Conservation (phyloP, 1,140 invertebrate genomes). For the Lethocerus indicus region DNA sequence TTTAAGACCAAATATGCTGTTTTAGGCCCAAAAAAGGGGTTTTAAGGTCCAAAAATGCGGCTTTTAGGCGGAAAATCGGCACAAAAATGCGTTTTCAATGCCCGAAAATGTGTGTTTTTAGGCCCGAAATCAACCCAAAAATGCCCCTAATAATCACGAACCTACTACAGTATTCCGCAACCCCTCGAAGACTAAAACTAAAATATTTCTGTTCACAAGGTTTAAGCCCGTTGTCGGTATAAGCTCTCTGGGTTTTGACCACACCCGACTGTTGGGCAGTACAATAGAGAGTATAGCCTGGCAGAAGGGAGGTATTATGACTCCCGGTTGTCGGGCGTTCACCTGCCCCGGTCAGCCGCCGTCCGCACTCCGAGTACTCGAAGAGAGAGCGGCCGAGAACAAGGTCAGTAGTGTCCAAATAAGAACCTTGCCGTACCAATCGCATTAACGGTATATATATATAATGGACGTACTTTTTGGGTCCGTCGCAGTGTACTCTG, state of each 20-base stretch:
- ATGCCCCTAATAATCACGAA: too few relatives aligned
- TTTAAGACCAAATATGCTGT: too few relatives aligned
- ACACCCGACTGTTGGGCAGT: slow-evolving; percentile 64
- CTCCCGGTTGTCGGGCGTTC: slow-evolving; percentile 49
- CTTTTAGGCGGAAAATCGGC: too few relatives aligned
- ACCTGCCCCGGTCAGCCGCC: slow-evolving; percentile 46
- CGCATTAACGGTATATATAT: background rate
- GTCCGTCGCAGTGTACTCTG: background rate
- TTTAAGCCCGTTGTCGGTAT: slow-evolving; percentile 80
- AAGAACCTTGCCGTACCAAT: background rate
- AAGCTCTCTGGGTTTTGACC: slow-evolving; percentile 83
- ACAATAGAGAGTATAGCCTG: slow-evolving; percentile 78
- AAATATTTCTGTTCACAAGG: too few relatives aligned
- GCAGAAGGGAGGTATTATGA: slow-evolving; percentile 95
- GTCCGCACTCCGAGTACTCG: slow-evolving; percentile 51
- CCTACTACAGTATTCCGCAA: too few relatives aligned
- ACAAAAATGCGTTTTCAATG: too few relatives aligned
- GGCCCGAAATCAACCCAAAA: too few relatives aligned
- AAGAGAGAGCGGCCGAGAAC: slow-evolving; percentile 42
- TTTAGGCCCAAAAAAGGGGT: too few relatives aligned
- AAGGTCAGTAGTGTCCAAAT: slow-evolving; percentile 26
- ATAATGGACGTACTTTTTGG: background rate
- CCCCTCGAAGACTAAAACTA: too few relatives aligned
- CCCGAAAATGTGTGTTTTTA: too few relatives aligned
- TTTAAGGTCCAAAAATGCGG: too few relatives aligned